Conservation (phyloP, 2,113 vertebrate species). For the Oryzias melastigma region DNA sequence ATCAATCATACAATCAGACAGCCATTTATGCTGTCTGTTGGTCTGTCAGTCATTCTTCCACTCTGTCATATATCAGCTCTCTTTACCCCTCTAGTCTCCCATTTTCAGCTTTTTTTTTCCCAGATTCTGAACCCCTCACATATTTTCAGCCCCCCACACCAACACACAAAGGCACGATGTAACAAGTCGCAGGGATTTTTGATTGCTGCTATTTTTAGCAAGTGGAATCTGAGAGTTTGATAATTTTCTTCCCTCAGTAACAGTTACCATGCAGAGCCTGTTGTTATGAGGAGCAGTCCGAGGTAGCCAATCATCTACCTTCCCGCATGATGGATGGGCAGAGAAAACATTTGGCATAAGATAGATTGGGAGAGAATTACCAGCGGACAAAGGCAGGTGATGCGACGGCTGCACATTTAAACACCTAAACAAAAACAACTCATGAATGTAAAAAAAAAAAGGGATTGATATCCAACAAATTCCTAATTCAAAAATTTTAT, state of each 20-base stretch:
- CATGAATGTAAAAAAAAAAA: neutral
- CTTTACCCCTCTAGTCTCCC: constrained; percentile 6
- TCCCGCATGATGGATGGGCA: constrained; percentile 58
- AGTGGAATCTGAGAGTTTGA: constrained; percentile 63
- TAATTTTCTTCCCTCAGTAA: constrained; percentile 71
- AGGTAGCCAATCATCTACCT: constrained; percentile 60
- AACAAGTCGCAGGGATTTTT: constrained; percentile 60
- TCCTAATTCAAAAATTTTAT: constrained; percentile 31
- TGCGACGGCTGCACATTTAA: constrained; percentile 19
- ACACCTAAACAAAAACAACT: constrained; percentile 20
- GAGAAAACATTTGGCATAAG: constrained; percentile 38
- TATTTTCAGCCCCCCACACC: neutral
- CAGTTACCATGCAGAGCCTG: constrained; percentile 69
- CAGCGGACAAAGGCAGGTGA: constrained; percentile 11
- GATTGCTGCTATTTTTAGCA: constrained; percentile 72
- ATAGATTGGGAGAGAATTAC: neutral
- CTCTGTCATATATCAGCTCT: constrained; percentile 26
- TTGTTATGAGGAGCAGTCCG: constrained; percentile 59
- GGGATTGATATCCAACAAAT: neutral
- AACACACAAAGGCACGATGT: constrained; percentile 5
- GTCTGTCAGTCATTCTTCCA: constrained; percentile 59
- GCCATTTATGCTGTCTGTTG: constrained; percentile 51
- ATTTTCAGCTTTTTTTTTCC: constrained; percentile 22
- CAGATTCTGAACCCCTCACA: neutral
- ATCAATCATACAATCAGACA: constrained; percentile 67